These are phyloP conservation scores for Cantharis rufa DNA, from an alignment of 2,888 invertebrate species.

Conservation along the genomic window DNA sequence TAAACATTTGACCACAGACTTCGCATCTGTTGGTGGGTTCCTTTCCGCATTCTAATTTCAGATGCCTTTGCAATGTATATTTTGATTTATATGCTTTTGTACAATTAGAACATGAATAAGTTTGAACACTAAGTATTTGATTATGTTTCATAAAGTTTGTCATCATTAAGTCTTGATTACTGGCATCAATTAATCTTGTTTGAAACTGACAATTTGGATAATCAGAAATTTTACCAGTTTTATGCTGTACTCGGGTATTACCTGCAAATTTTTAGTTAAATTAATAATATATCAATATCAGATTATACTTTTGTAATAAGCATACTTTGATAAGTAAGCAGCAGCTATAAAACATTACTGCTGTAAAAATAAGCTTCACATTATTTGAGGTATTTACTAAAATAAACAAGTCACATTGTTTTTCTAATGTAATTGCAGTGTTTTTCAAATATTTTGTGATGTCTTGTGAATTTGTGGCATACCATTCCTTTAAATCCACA, in stretches of 20 bases:
- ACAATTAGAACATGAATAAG: conserved; percentile 40
- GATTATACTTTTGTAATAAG: neutral
- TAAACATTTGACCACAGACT: conserved; percentile 47
- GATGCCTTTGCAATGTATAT: conserved; percentile 51
- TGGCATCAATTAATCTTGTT: neutral
- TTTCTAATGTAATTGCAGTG: no score
- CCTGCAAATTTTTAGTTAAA: neutral
- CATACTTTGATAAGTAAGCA: neutral
- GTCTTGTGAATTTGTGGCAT: neutral
- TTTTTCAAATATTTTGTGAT: neutral
- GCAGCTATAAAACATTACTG: neutral
- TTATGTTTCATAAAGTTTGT: neutral
- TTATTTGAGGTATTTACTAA: neutral
- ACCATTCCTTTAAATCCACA: neutral
- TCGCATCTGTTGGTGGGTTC: conserved; percentile 44
- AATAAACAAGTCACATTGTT: neutral
- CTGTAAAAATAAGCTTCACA: neutral
- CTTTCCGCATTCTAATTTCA: conserved; percentile 56
- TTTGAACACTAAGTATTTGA: neutral
- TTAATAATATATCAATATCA: neutral
- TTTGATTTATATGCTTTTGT: conserved; percentile 48
- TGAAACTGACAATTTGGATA: neutral
- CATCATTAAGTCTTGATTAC: neutral
- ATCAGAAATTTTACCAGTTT: neutral
- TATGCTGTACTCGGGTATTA: neutral